Evolutionary conservation across 2,797 vertebrate species (phyloP).

Genomic region (Scolopax bukidnonensis): DNA sequence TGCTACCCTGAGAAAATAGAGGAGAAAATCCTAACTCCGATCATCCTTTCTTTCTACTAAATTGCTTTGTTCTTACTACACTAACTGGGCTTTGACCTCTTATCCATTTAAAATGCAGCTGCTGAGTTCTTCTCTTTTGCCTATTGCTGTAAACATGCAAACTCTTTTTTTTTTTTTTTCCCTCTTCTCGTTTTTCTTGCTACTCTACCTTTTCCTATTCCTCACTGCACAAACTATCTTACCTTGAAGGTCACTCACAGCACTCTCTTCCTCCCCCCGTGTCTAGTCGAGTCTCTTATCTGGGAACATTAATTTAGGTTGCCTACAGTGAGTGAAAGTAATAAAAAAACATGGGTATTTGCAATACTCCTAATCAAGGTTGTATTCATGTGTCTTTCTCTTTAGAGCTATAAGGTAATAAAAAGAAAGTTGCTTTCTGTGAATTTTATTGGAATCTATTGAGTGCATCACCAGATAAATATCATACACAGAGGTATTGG

Average conservation of each 20-base stretch:
- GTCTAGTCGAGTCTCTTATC: conserved; percentile 25
- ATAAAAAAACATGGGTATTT: conserved; percentile 66
- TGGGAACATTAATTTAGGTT: conserved; percentile 50
- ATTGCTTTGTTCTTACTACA: not conserved
- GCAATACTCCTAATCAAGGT: conserved; percentile 42
- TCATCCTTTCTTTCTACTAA: not conserved
- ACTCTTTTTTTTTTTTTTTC: not conserved
- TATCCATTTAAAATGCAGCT: not conserved
- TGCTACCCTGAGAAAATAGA: not conserved
- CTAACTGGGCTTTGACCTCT: not conserved
- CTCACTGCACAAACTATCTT: not conserved
- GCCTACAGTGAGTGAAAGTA: conserved; percentile 10
- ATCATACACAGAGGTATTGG: not conserved
- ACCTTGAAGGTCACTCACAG: not conserved
- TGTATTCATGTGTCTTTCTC: conserved; percentile 24
- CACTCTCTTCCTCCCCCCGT: not conserved
- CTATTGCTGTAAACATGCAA: not conserved
- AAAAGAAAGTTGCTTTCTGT: not conserved
- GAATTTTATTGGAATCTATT: not conserved
- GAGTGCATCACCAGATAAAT: not conserved
- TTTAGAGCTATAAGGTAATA: conserved; percentile 15
- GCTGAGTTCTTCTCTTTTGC: not conserved
- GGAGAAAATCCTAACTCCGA: not conserved
- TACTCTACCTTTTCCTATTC: not conserved
- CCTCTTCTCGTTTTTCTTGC: not conserved